Percentiles rank a stretch among this genome's conserved stretches.
phyloP scores from a whole-genome alignment of 2,797 vertebrate species.

The Leucoraja ocellata region DNA sequence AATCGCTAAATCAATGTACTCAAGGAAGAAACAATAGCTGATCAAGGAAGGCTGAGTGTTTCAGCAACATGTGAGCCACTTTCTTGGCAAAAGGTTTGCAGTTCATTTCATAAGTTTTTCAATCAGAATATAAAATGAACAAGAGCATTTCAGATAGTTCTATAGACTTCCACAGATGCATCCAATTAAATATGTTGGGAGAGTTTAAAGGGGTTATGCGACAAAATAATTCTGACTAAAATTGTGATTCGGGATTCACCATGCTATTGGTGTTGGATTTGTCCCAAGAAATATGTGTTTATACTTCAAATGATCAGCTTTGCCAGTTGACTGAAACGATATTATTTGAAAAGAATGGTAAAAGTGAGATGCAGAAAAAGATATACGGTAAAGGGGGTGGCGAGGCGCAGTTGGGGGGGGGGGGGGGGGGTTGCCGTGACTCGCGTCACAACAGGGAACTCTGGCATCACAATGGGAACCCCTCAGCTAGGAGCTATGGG shows the following conservation, averaged over 20 bases:
- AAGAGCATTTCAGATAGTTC: not conserved
- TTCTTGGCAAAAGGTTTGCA: not conserved
- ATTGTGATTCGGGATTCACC: not conserved
- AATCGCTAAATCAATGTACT: no score
- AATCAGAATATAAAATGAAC: not conserved
- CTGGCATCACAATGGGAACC: no score
- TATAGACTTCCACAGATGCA: not conserved
- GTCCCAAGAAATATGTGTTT: not conserved
- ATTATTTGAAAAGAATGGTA: not conserved
- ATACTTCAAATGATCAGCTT: not conserved
- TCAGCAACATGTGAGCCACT: no score
- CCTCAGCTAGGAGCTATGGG: no score
- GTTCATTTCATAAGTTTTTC: not conserved
- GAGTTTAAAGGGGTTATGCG: not conserved
- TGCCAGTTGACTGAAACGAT: not conserved
- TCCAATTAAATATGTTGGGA: not conserved
- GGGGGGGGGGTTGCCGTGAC: no score
- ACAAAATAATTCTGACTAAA: not conserved
- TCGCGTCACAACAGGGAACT: no score
- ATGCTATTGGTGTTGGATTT: not conserved
- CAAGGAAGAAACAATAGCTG: no score
- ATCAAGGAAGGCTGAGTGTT: no score
- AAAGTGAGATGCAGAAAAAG: not conserved
- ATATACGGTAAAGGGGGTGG: not conserved
- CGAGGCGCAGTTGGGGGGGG: no score